Evolutionary conservation across 2,888 invertebrate genomes (phyloP).

Genomic region (Trachelus tabidus): DNA sequence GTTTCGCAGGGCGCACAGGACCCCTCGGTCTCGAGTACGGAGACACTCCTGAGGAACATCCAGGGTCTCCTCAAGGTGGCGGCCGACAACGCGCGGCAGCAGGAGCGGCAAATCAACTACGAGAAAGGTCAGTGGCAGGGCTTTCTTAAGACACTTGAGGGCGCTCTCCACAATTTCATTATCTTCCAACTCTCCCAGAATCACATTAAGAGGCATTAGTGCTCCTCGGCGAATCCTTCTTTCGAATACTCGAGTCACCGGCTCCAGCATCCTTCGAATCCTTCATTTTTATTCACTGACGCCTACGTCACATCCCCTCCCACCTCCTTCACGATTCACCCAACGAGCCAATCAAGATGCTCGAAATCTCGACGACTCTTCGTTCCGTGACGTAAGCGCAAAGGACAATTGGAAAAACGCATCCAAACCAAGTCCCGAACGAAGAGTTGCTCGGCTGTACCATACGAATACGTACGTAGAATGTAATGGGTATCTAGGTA

Average conservation of each 20-base stretch:
- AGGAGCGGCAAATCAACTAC: conserved; percentile 94
- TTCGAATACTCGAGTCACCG: conserved; percentile 16
- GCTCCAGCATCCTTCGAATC: neutral
- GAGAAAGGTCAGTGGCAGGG: conserved; percentile 87
- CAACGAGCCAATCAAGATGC: too few species aligned
- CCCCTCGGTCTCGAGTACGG: conserved; percentile 83
- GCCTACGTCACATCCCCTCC: too few species aligned
- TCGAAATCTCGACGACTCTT: too few species aligned
- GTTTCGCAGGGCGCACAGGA: conserved; percentile 71
- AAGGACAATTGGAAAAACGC: neutral
- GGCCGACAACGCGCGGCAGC: conserved; percentile 96
- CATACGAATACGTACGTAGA: conserved; percentile 26
- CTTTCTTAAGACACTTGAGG: conserved; percentile 64
- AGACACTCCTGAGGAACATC: conserved; percentile 93
- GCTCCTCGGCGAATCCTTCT: neutral
- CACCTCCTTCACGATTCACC: too few species aligned
- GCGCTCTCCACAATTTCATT: conserved; percentile 66
- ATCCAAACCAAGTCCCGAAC: conserved; percentile 14
- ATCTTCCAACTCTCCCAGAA: conserved; percentile 63
- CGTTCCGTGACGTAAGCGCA: too few species aligned
- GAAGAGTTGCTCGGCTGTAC: conserved; percentile 35
- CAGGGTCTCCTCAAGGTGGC: conserved; percentile 96
- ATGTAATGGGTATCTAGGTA: too few species aligned
- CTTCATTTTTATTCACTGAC: too few species aligned
- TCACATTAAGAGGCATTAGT: conserved; percentile 60